Evolutionary conservation across 2,888 invertebrate genomes (phyloP), one percentile per base, ranked within the genome.

Genomic region (Linnaemya vulpina): DNA sequence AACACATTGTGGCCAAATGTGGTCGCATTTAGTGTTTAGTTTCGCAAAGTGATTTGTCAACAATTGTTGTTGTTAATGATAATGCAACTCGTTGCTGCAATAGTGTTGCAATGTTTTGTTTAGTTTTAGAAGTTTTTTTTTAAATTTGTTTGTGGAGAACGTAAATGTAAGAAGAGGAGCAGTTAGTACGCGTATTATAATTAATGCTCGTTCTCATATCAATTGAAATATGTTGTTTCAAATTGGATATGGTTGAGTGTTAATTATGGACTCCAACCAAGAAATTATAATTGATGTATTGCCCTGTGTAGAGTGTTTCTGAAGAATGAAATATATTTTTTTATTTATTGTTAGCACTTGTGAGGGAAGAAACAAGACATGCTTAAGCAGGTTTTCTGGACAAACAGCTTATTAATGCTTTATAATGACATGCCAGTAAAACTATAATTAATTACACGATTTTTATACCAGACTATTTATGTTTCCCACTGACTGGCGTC

Each of bases 11-110:
- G 20, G 17, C n/a, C 13, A 17, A 51, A 11, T 68, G 68, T 51
- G 51, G 68, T 43, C 13, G 11, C 40, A 43, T 43, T 35, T 63
- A 43, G 22, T 43, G 22, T 60, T 62, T 71, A 35, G 43, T 60
- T 74, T 68, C 5, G 3, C 5, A 30, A 80, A 80, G 74, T 74
- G 68, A 74, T 80, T 80, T 80, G 80, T 80, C 74, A 80, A 60
- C 20, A 49, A 49, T 49, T n/a, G 17, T 17, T 17, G 17, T 49
- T 49, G 17, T 49, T 49, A 49, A 49, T 49, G 49, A 49, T 49
- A 49, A 49, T 49, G 17, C 7, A 17, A 17, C 49, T 49, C 9
- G 8, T 17, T 17, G 49, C 17, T 49, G 49, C 49, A 49, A 3
- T 62, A 62, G 49, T 46, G 22, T 17, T 17, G 43, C 9, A 63